Conservation (phyloP, 2,113 vertebrate species). For the Ictidomys tridecemlineatus region DNA sequence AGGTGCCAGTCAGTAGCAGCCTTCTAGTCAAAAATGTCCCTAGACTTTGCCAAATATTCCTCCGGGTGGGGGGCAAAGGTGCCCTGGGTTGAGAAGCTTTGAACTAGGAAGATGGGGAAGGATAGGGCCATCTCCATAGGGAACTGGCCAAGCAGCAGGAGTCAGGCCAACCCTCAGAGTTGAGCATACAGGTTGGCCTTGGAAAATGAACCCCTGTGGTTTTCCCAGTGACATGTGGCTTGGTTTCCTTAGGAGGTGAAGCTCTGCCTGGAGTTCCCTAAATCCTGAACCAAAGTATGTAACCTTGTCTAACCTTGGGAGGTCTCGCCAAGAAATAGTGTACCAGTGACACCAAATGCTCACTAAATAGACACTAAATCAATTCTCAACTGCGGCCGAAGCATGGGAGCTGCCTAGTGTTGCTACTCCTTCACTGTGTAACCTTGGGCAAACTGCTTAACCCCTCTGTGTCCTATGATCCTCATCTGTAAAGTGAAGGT, state of each 20-base stretch:
- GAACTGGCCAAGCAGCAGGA: background rate
- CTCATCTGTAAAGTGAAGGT: conserved; percentile 46
- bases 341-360: background rate
- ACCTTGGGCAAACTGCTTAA: background rate
- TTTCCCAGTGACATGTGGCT: background rate
- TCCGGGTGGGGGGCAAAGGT: background rate
- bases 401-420: background rate
- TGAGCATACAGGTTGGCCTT: background rate
- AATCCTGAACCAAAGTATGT: background rate
- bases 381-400: background rate
- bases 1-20: background rate
- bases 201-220: too few relatives aligned
- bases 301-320: background rate
- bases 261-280: background rate
- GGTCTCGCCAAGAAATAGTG: background rate
- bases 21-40: background rate
- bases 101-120: background rate
- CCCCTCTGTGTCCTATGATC: background rate
- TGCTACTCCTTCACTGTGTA: background rate
- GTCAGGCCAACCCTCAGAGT: too few relatives aligned
- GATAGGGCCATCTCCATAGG: background rate
- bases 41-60: background rate
- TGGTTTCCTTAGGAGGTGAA: background rate
- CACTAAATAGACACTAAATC: background rate
- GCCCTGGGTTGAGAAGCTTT: background rate